Conservation (phyloP, 2,113 vertebrate species). For the Hiodon alosoides region DNA sequence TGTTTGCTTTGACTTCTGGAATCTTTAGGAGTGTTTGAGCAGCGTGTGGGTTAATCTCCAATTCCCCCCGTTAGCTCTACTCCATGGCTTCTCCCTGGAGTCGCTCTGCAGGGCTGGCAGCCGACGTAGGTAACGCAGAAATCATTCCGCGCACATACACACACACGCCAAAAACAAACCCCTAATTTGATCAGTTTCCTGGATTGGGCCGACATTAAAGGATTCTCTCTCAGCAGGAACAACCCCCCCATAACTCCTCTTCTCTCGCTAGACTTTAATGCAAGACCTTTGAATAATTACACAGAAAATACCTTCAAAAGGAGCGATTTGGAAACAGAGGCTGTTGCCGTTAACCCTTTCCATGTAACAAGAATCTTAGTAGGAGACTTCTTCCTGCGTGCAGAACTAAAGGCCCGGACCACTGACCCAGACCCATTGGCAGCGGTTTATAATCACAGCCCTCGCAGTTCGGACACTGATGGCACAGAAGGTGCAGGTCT, state of each 20-base stretch:
- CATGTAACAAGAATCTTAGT: neutral
- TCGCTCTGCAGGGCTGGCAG: constrained; percentile 41
- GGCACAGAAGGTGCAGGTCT: too few species aligned
- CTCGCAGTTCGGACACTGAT: too few species aligned
- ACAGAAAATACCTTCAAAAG: constrained; percentile 40
- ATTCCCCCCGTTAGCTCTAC: constrained; percentile 47
- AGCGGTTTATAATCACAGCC: constrained; percentile 30
- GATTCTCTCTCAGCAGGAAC: constrained; percentile 37
- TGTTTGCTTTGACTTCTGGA: too few species aligned
- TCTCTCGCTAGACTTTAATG: constrained; percentile 34
- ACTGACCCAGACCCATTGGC: constrained; percentile 29
- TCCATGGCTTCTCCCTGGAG: constrained; percentile 47
- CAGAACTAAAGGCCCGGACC: neutral
- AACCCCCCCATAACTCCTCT: neutral
- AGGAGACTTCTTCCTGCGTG: constrained; percentile 7
- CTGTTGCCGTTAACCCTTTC: constrained; percentile 41
- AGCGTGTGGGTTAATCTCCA: neutral
- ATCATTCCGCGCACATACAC: neutral
- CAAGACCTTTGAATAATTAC: constrained; percentile 54
- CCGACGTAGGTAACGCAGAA: constrained; percentile 33
- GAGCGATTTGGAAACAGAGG: constrained; percentile 29
- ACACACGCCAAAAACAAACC: neutral
- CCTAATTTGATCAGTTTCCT: constrained; percentile 27
- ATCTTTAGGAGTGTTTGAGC: too few species aligned
- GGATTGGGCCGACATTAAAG: constrained; percentile 40